phyloP scores from a whole-genome alignment of 2,797 vertebrate genomes.

The Sebastes paucispinis region DNA sequence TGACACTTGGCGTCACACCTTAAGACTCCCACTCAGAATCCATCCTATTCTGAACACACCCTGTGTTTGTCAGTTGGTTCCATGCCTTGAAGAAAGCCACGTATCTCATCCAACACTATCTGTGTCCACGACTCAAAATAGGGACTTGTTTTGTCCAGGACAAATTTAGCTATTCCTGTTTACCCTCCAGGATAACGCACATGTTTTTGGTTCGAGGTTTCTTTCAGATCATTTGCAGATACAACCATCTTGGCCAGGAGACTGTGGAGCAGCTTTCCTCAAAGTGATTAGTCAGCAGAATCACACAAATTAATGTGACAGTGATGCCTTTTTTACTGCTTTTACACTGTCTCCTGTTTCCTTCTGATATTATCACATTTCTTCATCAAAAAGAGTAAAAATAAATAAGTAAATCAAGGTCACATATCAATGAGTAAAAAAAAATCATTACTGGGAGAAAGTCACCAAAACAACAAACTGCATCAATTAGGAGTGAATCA shows the following conservation, averaged over 20 bases:
- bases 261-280: slow-evolving; percentile 1
- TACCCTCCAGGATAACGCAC: slow-evolving; percentile 2
- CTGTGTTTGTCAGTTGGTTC: slow-evolving; percentile 46
- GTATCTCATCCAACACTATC: neutral
- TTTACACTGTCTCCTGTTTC: neutral
- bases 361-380: neutral
- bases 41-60: slow-evolving; percentile 34
- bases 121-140: slow-evolving; percentile 10
- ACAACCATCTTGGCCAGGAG: neutral
- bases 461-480: neutral
- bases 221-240: slow-evolving; percentile 29
- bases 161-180: slow-evolving; percentile 58
- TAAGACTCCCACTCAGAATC: slow-evolving; percentile 4
- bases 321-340: neutral
- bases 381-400: neutral
- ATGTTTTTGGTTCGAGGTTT: slow-evolving; percentile 17
- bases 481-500: neutral
- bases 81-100: slow-evolving; percentile 18
- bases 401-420: neutral
- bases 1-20: slow-evolving; percentile 26
- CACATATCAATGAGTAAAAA: too few species aligned
- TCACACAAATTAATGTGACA: neutral
- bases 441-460: neutral
- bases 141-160: slow-evolving; percentile 34
- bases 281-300: slow-evolving; percentile 26